Conservation (phyloP, 2,113 vertebrate genomes). For the Syngnathus scovelli region DNA sequence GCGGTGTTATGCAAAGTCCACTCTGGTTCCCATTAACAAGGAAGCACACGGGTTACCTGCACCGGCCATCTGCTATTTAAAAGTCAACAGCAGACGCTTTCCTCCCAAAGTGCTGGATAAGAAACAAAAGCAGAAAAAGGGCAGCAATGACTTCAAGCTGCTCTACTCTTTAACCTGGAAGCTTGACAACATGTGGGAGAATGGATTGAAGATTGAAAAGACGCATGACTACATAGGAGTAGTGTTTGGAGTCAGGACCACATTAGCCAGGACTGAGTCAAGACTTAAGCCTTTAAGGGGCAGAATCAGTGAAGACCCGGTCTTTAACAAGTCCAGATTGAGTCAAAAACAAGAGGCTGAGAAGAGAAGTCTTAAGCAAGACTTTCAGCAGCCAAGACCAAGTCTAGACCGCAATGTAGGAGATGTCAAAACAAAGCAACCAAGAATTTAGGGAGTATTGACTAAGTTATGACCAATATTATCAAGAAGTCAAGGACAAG, state of each 20-base stretch:
- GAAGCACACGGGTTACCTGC: neutral
- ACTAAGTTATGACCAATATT: too few species aligned
- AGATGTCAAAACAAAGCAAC: too few species aligned
- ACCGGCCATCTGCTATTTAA: neutral
- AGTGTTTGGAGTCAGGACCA: neutral
- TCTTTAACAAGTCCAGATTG: neutral
- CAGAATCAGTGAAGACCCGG: neutral
- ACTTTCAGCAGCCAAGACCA: too few species aligned
- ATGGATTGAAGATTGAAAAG: conserved; percentile 15
- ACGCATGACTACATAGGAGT: neutral
- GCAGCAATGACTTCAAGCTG: conserved; percentile 41
- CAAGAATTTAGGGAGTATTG: too few species aligned
- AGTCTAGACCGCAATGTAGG: neutral
- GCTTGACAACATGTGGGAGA: conserved; percentile 50
- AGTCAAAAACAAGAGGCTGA: neutral
- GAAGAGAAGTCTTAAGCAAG: neutral
- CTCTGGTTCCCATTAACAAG: conserved; percentile 3
- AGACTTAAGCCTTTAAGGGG: neutral
- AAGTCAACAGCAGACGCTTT: conserved; percentile 7
- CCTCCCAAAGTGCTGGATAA: conserved; percentile 26
- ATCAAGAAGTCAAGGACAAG: too few species aligned
- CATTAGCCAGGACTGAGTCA: neutral
- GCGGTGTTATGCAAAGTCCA: neutral
- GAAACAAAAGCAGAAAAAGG: conserved; percentile 26
- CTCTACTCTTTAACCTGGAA: conserved; percentile 33